Conservation (phyloP, 2,888 invertebrate species). For the Tipula vernalis region DNA sequence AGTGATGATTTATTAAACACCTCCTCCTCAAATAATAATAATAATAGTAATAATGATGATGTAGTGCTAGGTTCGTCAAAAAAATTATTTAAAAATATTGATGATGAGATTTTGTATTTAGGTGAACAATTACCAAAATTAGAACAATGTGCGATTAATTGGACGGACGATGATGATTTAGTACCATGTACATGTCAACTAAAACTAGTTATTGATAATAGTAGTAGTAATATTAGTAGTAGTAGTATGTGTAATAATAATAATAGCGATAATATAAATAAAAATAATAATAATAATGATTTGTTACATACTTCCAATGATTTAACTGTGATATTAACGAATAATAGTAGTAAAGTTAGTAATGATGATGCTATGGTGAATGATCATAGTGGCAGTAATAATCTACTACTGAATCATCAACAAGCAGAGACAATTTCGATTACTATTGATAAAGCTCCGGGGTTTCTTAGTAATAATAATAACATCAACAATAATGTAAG, state of each 20-base stretch:
- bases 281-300: conserved; percentile 6
- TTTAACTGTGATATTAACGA: conserved; percentile 15
- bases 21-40: neutral
- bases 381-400: conserved; percentile 13
- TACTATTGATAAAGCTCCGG: neutral
- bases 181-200: neutral
- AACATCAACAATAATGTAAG: neutral
- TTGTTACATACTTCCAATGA: conserved; percentile 16
- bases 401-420: conserved; percentile 12
- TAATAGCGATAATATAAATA: neutral
- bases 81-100: conserved; percentile 15
- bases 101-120: conserved; percentile 20
- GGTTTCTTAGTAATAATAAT: neutral
- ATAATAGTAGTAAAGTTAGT: neutral
- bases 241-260: neutral
- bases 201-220: neutral
- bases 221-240: neutral
- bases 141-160: neutral
- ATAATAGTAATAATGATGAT: neutral
- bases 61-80: conserved; percentile 7
- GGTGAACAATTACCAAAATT: conserved; percentile 17
- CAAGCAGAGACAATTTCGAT: neutral
- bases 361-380: conserved; percentile 8
- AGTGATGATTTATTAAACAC: neutral
- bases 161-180: neutral